Evolutionary conservation across 2,113 vertebrate genomes (phyloP).

Genomic region (Melanerpes aurifrons): DNA sequence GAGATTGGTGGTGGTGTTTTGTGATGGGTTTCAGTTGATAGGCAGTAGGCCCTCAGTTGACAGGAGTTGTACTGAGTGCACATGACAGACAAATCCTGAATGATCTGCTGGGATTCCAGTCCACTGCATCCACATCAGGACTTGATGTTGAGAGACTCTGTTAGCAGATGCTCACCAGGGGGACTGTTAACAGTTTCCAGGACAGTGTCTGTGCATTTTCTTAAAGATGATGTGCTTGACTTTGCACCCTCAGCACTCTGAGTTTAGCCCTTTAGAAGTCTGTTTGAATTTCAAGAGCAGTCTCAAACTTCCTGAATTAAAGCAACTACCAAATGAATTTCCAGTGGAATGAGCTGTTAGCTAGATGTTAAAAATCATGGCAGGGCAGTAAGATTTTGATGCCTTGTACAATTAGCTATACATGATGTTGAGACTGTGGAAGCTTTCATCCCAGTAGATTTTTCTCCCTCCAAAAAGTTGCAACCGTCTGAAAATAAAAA

Average conservation of each 20-base stretch:
- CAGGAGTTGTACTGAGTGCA: not conserved
- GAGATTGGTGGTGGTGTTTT: not conserved
- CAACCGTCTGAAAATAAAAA: not conserved
- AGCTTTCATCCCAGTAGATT: constrained; percentile 23
- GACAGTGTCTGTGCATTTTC: not conserved
- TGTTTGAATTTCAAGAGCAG: not conserved
- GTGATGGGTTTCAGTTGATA: not conserved
- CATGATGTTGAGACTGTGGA: constrained; percentile 18
- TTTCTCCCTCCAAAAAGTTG: constrained; percentile 1
- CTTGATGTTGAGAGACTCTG: not conserved
- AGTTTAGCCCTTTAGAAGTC: not conserved
- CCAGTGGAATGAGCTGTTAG: not conserved
- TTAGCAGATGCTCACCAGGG: not conserved
- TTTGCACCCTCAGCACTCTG: not conserved
- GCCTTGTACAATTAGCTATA: not conserved
- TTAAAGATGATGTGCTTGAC: not conserved
- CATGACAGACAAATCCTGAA: not conserved
- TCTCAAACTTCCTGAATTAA: constrained; percentile 21
- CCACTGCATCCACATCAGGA: not conserved
- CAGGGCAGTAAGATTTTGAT: not conserved
- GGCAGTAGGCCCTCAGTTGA: not conserved
- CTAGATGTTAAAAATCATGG: not conserved
- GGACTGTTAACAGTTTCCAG: not conserved
- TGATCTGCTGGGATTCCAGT: not conserved
- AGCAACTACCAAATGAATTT: not conserved